Conservation (phyloP, 1,140 invertebrate species). For the Littorina saxatilis region DNA sequence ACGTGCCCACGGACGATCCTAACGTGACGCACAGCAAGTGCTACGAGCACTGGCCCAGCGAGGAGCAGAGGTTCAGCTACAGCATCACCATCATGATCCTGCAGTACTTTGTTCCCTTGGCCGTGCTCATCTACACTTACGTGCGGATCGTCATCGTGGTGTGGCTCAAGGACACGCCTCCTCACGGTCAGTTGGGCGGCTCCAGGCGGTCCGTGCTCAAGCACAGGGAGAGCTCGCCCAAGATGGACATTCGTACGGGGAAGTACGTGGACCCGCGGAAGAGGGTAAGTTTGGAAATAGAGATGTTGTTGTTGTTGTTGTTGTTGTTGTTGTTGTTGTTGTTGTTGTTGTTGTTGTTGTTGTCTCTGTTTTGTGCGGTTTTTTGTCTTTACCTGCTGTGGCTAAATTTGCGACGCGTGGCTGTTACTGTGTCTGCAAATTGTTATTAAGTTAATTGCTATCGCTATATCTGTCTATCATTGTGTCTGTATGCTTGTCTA, state of each 20-base stretch:
- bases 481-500: not conserved
- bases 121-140: slow-evolving; percentile 92
- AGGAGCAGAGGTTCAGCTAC: slow-evolving; percentile 82
- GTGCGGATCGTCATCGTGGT: slow-evolving; percentile 89
- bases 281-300: slow-evolving; percentile 82
- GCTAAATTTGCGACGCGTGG: not conserved
- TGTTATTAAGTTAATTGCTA: too few relatives aligned
- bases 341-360: not conserved
- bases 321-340: not conserved
- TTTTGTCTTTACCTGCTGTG: not conserved
- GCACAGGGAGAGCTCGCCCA: slow-evolving; percentile 80
- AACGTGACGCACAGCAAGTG: slow-evolving; percentile 50
- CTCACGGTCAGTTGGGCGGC: slow-evolving; percentile 84
- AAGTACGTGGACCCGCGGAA: slow-evolving; percentile 89
- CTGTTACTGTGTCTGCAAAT: too few relatives aligned
- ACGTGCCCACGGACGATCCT: not conserved
- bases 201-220: slow-evolving; percentile 24
- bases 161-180: slow-evolving; percentile 89
- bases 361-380: not conserved
- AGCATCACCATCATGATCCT: slow-evolving; percentile 86
- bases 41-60: slow-evolving; percentile 64
- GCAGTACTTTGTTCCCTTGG: slow-evolving; percentile 90
- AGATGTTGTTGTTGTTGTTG: not conserved
- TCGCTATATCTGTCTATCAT: not conserved
- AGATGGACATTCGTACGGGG: slow-evolving; percentile 86